Evolutionary conservation across 2,797 vertebrate species (phyloP), one percentile per base, ranked within the genome.

Genomic region (Gastrophryne carolinensis): DNA sequence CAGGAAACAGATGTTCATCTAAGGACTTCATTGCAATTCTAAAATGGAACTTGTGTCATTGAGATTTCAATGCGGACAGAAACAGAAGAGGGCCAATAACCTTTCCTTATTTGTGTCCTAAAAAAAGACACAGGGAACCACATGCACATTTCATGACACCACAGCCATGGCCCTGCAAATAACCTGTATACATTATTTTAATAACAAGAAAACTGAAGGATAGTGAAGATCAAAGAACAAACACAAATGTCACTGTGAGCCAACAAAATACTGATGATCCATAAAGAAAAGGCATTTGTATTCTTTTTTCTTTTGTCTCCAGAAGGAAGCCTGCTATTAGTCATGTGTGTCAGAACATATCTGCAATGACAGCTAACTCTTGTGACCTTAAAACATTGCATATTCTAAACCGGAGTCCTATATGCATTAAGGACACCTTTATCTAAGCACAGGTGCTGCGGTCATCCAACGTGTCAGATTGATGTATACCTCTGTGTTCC

Each of bases 371-470:
- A 66, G 7, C 27, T 50, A 23, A 49, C n/a, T 34, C 5, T 3
- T 17, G 8, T 66, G 63, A 66, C 47, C 63, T 66, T 66, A 66
- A n/a, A 47, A 52, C 44, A 52, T 66, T 17, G 24, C 63, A 66
- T 66, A 52, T 34, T 66, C 61, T 30, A 64, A 64, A 64, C 39
- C 7, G 7, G 17, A 29, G 57, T 24, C 61, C 61, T 47, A 24
- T 47, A 17, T 47, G 29, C 39, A 63, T 47, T 47, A 63, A 60
- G 61, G 61, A 63, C 37, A 64, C 12, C 23, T 41, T 47, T 47
- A 41, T 64, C 61, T 47, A 30, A 64, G 24, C 24, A 47, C 37
- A 47, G 61, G 61, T 64, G 61, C 35, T 44, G n/a, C 26, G 27
- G 61, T 64, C 61, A 64, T 30, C 39, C 37, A 39, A 47, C 39